Percentiles rank a stretch among this genome's conserved stretches.
Evolutionary conservation across 2,888 invertebrate genomes (phyloP).

Genomic region (Megalurothrips usitatus): DNA sequence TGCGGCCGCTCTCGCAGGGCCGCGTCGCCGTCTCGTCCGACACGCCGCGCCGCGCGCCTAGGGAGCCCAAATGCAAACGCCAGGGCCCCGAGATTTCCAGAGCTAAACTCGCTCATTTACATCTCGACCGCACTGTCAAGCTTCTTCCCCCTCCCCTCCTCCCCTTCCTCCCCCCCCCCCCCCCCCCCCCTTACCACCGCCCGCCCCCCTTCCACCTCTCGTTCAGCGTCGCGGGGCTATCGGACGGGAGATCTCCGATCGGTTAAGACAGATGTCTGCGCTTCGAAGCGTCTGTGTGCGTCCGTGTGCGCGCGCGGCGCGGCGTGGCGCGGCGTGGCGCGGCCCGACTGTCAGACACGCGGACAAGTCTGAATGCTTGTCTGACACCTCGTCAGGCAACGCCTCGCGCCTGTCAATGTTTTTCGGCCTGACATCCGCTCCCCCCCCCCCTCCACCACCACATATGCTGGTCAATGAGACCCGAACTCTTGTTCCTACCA

Average conservation of each 20-base stretch:
- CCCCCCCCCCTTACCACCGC: neutral
- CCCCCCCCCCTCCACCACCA: no score
- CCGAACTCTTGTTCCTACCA: no score
- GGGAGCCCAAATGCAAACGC: neutral
- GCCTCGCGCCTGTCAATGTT: slow-evolving; percentile 8
- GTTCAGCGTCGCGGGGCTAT: slow-evolving; percentile 9
- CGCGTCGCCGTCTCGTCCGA: neutral
- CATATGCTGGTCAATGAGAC: neutral
- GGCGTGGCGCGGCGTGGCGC: neutral
- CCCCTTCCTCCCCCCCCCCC: neutral
- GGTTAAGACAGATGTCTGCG: slow-evolving; percentile 26
- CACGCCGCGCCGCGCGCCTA: neutral
- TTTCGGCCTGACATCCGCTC: neutral
- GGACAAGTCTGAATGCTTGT: slow-evolving; percentile 23
- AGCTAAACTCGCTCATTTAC: slow-evolving; percentile 15
- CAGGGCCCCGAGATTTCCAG: neutral
- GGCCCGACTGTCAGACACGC: neutral
- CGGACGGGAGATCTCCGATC: slow-evolving; percentile 14
- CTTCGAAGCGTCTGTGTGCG: slow-evolving; percentile 6
- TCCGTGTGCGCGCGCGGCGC: neutral
- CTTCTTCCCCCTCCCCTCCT: neutral
- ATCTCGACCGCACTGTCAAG: slow-evolving; percentile 11
- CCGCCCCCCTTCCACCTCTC: neutral
- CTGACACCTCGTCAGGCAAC: slow-evolving; percentile 24
- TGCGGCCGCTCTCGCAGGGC: neutral